Base-by-base conservation (phyloP, 2,113 vertebrate genomes). In the Chauna torquata region DNA sequence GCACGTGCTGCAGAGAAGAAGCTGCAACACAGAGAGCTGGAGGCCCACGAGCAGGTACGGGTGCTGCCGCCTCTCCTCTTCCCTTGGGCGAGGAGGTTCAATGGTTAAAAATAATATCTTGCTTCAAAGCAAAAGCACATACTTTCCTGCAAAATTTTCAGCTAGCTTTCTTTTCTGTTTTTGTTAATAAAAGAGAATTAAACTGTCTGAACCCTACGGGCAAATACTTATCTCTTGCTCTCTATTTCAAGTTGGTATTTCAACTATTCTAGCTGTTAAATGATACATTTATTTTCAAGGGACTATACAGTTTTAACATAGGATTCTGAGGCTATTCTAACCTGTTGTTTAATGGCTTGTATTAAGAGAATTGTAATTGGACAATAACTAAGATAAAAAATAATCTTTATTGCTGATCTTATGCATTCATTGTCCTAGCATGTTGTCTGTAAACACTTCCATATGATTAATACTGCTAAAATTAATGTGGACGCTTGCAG, bases 21-120 rank as follows among this genome's bases (percentile, higher is more conserved):
- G 91, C 94, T 99, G 38, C 98, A 99, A 7, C 97, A 88, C 92
- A 98, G 97, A 96, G 99, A 99, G 87, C 95, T 99, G 72, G 98
- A 99, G 94, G 95, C 94, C 3, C 98, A 99, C 24, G 98, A 99
- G 75, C 99, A 99, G 99, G 99, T 99, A 98, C 4, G 5, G 3
- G 3, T 32, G 58, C 72, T 58, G 18, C 36, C 38, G 36, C 44
- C 4, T 25, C 3, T 62, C 76, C 86, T 36, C 65, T 78, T 45
- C 90, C 95, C 93, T 38, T 57, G 62, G 65, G 93, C 84, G 40
- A 40, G 38, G 61, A 59, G 58, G 18, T 50, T 82, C 52, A 6
- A 19, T 70, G 61, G 62, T 82, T 92, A 72, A 88, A 93, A 89
- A 74, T 28, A 81, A n/a, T 75, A 15, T 45, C 65, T 88, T 86